Conservation (phyloP, 2,888 invertebrate species). For the Piscicola geometra region DNA sequence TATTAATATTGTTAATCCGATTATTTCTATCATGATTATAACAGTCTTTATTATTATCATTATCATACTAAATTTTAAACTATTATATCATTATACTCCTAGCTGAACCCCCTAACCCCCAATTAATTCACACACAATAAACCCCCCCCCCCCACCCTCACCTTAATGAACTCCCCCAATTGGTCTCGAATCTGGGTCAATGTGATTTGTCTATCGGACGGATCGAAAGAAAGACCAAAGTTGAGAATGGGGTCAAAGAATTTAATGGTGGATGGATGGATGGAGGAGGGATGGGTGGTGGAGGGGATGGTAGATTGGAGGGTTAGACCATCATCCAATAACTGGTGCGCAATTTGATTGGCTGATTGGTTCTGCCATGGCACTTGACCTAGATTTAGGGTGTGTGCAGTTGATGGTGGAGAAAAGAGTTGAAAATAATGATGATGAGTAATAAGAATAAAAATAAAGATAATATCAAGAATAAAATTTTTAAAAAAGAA, state of each 20-base stretch:
- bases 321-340: not conserved
- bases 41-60: too few relatives aligned
- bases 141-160: not conserved
- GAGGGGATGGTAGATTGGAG: not conserved
- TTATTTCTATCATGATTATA: too few relatives aligned
- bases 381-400: not conserved
- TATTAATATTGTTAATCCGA: too few relatives aligned
- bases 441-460: too few relatives aligned
- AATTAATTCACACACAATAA: too few relatives aligned
- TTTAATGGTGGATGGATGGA: not conserved
- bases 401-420: not conserved
- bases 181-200: not conserved
- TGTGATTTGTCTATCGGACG: not conserved
- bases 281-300: not conserved
- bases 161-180: not conserved
- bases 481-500: too few relatives aligned
- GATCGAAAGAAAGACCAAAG: not conserved
- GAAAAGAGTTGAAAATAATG: too few relatives aligned
- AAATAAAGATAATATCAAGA: too few relatives aligned
- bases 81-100: too few relatives aligned
- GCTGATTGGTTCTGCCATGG: constrained; percentile 9
- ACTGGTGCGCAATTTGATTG: not conserved
- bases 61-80: too few relatives aligned
- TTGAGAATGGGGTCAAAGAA: not conserved
- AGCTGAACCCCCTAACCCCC: too few relatives aligned